These are phyloP conservation scores for Mactra quadrangularis DNA, from an alignment of 1,140 invertebrate genomes.

Conservation along the genomic window DNA sequence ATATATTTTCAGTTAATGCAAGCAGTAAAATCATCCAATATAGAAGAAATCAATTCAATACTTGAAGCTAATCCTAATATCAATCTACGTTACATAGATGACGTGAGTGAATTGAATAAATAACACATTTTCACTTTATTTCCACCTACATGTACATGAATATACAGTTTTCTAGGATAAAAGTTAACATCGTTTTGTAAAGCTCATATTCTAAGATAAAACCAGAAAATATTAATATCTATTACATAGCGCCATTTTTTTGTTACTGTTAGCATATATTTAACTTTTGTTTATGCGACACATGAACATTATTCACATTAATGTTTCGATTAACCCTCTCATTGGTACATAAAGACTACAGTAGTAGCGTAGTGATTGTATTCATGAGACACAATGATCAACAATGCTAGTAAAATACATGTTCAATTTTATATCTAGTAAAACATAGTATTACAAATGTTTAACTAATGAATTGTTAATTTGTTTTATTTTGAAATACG, in stretches of 20 bases:
- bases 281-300: neutral
- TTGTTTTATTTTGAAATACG: no score
- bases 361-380: no score
- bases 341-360: no score
- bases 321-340: no score
- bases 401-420: no score
- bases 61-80: conserved; percentile 6
- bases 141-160: neutral
- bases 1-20: conserved; percentile 31
- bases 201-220: neutral
- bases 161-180: neutral
- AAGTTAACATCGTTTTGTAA: neutral
- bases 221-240: neutral
- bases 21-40: conserved; percentile 3
- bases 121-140: no score
- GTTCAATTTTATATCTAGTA: no score
- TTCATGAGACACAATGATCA: no score
- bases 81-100: conserved; percentile 28
- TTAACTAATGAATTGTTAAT: no score
- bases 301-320: no score
- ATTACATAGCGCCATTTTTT: neutral
- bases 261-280: neutral
- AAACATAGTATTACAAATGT: no score
- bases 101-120: no score
- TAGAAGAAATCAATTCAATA: neutral